Evolutionary conservation across 2,113 vertebrate species (phyloP), one percentile per base, ranked within the genome.

Genomic region (Saguinus midas): DNA sequence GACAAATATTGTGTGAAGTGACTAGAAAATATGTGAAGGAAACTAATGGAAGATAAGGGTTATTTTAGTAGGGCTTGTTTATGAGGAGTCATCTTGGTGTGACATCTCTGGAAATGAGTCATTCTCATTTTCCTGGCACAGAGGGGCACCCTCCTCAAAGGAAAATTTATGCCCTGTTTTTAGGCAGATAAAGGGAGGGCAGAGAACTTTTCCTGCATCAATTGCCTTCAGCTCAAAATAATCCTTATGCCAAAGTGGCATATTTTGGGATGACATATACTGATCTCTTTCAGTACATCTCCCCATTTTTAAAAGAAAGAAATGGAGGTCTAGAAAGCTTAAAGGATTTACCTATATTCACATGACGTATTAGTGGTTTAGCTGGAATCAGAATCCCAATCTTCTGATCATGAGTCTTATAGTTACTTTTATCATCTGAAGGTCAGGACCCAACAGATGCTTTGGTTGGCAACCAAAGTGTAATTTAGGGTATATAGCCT

Each of bases 401-500:
- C 64, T 90, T 27, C 0, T 0, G 9, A 27, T 0, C 1, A 0
- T 0, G 4, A 35, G 0, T 10, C 52, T 95, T 72, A 2, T 13
- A 6, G 10, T 1, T 96, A 20, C 58, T 48, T 82, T 37, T 85
- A 80, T 43, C 40, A 40, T 86, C 75, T 82, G 64, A 90, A 92
- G 43, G 35, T 55, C 37, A 43, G 58, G 55, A 37, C 40, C 55
- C 23, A 45, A 64, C 5, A 66, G 50, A 55, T 52, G 57, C 27
- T 93, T 93, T 79, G 93, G 45, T n/a, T 95, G 32, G 52, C 64
- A 88, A 84, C 43, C 61, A n/a, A 94, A 87, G 72, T 45, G 17
- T 58, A 73, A 75, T 66, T 64, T 29, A 29, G 48, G 40, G 66
- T 23, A 37, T 32, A 25, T 4, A 55, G 70, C 48, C 48, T 78